These are phyloP conservation scores for Chromoteleia sp. DNA, from an alignment of 2,888 invertebrate genomes.

Conservation along the genomic window DNA sequence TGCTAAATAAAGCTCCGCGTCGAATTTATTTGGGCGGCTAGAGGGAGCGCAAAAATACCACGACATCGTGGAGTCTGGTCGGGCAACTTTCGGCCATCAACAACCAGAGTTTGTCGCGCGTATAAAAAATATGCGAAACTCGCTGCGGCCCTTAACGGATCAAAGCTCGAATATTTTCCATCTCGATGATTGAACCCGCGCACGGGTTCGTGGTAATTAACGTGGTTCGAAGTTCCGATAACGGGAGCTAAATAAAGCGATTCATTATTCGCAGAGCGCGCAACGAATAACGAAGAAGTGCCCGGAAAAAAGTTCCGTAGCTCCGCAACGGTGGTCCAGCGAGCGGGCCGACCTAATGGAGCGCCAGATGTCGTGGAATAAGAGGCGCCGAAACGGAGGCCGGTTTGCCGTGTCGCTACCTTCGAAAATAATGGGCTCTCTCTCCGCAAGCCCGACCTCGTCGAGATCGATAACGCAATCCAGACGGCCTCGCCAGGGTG, in stretches of 20 bases:
- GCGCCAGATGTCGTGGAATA: background rate
- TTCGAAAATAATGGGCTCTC: conserved; percentile 66
- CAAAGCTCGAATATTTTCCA: conserved; percentile 12
- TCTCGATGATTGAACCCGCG: background rate
- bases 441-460: conserved; percentile 41
- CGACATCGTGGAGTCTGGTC: too few species aligned
- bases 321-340: background rate
- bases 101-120: background rate
- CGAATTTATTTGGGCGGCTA: conserved; percentile 19
- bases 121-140: too few species aligned
- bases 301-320: background rate
- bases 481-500: conserved; percentile 40
- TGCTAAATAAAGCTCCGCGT: conserved; percentile 35
- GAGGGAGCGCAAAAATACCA: background rate
- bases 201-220: conserved; percentile 1
- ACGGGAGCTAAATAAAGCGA: conserved; percentile 25
- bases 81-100: background rate
- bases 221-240: conserved; percentile 22
- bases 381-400: background rate
- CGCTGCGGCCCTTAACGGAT: conserved; percentile 9
- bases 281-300: conserved; percentile 22
- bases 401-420: conserved; percentile 51
- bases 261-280: conserved; percentile 25
- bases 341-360: too few species aligned
- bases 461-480: conserved; percentile 74